Percentiles rank a stretch among this genome's conserved stretches.
These are phyloP conservation scores for Gibbula magus DNA, from an alignment of 2,888 invertebrate genomes.

Conservation along the genomic window DNA sequence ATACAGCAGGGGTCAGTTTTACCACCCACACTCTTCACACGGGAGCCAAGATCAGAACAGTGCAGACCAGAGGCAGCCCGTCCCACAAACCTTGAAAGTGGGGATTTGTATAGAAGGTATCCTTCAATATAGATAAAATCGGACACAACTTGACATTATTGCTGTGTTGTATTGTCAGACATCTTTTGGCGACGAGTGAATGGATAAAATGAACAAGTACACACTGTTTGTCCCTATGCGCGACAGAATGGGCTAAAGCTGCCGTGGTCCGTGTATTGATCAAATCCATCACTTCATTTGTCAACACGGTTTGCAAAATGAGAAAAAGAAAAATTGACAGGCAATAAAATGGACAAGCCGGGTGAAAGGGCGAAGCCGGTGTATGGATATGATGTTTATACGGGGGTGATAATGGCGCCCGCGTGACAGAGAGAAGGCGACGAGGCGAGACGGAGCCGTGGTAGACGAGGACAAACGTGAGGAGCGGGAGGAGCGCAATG, in stretches of 20 bases:
- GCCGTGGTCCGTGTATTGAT: slow-evolving; percentile 6
- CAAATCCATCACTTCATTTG: slow-evolving; percentile 21
- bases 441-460: background rate
- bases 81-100: background rate
- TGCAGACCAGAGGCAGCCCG: no score
- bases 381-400: slow-evolving; percentile 18
- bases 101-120: background rate
- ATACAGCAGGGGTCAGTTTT: background rate
- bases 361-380: slow-evolving; percentile 12
- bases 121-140: slow-evolving; percentile 10
- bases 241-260: background rate
- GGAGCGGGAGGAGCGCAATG: background rate
- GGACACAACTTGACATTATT: slow-evolving; percentile 8
- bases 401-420: slow-evolving; percentile 2
- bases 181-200: background rate
- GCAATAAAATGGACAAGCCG: slow-evolving; percentile 21
- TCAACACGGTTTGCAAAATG: slow-evolving; percentile 14
- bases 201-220: background rate
- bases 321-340: slow-evolving; percentile 25
- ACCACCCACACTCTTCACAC: background rate
- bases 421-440: background rate
- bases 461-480: no score
- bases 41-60: background rate
- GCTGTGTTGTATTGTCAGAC: slow-evolving; percentile 3
- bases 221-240: background rate